Conservation (phyloP, 2,888 invertebrate genomes). For the Carterocephalus palaemon region DNA sequence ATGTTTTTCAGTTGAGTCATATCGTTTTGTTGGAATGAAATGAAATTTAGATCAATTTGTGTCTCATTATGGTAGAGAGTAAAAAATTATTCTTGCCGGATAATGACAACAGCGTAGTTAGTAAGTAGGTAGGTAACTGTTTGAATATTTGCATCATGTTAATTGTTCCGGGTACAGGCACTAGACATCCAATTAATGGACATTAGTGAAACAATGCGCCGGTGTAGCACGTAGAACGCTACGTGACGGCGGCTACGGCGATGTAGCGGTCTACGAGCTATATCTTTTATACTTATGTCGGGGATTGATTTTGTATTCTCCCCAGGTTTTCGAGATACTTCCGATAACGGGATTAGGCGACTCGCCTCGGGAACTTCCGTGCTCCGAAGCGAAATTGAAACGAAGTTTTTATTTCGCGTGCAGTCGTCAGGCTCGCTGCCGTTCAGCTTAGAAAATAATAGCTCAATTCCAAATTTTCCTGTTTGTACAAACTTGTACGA, state of each 20-base stretch:
- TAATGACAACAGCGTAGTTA: conserved; percentile 14
- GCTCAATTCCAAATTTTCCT: conserved; percentile 6
- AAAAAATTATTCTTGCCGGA: conserved; percentile 1
- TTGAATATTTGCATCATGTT: conserved; percentile 11
- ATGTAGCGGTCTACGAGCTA: conserved; percentile 39
- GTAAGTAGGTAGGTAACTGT: conserved; percentile 7
- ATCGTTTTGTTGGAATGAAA: not conserved
- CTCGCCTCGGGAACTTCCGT: conserved; percentile 19
- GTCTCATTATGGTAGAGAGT: not conserved
- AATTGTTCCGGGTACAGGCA: conserved; percentile 9
- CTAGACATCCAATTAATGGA: conserved; percentile 20
- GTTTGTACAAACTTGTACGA: not conserved
- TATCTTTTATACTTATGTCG: conserved; percentile 26
- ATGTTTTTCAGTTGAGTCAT: not conserved
- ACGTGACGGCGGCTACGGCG: conserved; percentile 54
- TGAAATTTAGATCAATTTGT: not conserved
- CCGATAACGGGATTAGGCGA: conserved; percentile 37
- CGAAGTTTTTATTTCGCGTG: conserved; percentile 17
- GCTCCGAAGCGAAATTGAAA: conserved; percentile 17
- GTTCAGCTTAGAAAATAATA: conserved; percentile 7
- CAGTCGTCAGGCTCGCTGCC: conserved; percentile 1
- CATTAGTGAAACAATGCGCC: conserved; percentile 11
- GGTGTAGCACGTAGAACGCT: conserved; percentile 35
- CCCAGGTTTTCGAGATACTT: conserved; percentile 40
- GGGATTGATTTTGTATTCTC: conserved; percentile 54